These are phyloP conservation scores for Lepidotrigona ventralis DNA, from an alignment of 1,140 invertebrate genomes.

Conservation along the genomic window DNA sequence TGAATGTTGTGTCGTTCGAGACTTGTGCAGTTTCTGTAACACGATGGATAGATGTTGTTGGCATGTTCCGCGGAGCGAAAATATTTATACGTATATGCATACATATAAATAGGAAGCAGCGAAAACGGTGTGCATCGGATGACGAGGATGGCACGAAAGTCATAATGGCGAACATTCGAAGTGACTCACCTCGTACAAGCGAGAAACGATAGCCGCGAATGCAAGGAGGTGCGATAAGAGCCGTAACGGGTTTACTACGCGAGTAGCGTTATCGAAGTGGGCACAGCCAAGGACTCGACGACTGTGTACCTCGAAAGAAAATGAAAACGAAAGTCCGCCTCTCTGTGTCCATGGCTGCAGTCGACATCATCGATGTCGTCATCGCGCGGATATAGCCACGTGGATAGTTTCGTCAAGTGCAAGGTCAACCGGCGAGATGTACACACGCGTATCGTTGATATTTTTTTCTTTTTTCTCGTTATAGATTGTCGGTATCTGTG, in stretches of 20 bases:
- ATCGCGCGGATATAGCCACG: constrained; percentile 34
- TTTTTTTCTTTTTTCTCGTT: neutral
- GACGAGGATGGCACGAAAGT: constrained; percentile 7
- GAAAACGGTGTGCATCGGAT: neutral
- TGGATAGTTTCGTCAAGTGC: constrained; percentile 37
- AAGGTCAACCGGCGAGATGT: constrained; percentile 15
- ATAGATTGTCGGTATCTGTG: too few relatives aligned
- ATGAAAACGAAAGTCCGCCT: constrained; percentile 40
- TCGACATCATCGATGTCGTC: constrained; percentile 35
- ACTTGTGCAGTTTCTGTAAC: neutral
- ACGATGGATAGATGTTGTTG: neutral
- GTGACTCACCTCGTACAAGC: constrained; percentile 13
- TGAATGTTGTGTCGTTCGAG: neutral
- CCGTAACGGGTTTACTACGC: constrained; percentile 13
- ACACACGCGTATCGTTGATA: neutral
- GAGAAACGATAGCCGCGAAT: constrained; percentile 14
- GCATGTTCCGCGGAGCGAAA: neutral
- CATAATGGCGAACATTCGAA: neutral
- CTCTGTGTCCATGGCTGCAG: neutral
- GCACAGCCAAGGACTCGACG: constrained; percentile 40
- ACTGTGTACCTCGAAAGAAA: constrained; percentile 20
- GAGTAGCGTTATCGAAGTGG: constrained; percentile 35
- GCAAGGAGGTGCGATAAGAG: constrained; percentile 30
- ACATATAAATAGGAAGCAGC: neutral
- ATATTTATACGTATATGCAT: too few relatives aligned